These are phyloP conservation scores for Apostichopus parvimensis DNA, from an alignment of 35 echinoderm and acorn worm species.

Conservation along the genomic window DNA sequence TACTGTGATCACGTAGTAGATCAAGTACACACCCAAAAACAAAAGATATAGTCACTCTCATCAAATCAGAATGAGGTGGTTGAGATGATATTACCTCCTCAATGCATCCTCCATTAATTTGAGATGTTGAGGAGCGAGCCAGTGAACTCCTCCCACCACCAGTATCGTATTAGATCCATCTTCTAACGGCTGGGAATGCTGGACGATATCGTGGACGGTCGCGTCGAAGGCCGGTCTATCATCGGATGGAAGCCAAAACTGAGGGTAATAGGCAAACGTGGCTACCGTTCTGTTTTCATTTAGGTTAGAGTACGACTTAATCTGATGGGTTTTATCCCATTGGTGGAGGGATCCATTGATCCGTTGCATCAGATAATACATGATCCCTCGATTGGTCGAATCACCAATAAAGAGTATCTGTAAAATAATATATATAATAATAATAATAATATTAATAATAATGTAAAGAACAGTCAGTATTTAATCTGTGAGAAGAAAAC, in stretches of 20 bases:
- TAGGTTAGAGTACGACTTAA: slow-evolving; percentile 83
- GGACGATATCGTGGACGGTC: slow-evolving; percentile 67
- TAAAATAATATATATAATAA: not conserved
- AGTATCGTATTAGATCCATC: slow-evolving; percentile 75
- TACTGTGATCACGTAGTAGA: no score
- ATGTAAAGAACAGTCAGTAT: no score
- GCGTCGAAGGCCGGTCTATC: slow-evolving; percentile 83
- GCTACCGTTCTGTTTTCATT: slow-evolving; percentile 76
- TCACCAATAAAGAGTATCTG: slow-evolving; percentile 94
- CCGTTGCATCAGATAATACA: slow-evolving; percentile 93
- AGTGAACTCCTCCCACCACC: slow-evolving; percentile 87
- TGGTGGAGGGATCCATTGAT: slow-evolving; percentile 84
- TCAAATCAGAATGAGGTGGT: not conserved
- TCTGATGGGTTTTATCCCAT: slow-evolving; percentile 96
- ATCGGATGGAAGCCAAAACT: slow-evolving; percentile 85
- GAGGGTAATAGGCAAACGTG: slow-evolving; percentile 93
- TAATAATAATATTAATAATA: no score
- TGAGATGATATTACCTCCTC: slow-evolving; percentile 41
- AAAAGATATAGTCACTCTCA: no score
- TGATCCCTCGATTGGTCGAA: slow-evolving; percentile 97
- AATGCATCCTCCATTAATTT: slow-evolving; percentile 71
- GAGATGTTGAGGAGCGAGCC: slow-evolving; percentile 89
- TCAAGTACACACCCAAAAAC: no score
- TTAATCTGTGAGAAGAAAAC: no score
- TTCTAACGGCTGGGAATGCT: slow-evolving; percentile 56